Conservation (phyloP, 2,888 invertebrate species). For the Spisula subtruncata region DNA sequence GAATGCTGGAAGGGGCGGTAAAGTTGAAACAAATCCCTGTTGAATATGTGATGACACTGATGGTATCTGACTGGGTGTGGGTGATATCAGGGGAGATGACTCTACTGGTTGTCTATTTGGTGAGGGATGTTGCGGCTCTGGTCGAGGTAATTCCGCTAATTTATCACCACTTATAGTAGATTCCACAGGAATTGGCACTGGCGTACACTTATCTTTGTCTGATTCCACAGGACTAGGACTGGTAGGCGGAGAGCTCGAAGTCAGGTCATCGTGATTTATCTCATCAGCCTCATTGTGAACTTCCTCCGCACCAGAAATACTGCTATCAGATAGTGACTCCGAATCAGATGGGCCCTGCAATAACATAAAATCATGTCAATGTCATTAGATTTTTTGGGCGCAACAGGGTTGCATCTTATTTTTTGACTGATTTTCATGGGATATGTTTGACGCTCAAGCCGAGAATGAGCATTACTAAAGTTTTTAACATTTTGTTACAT, state of each 20-base stretch:
- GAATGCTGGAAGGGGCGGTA: constrained; percentile 75
- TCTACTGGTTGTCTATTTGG: constrained; percentile 65
- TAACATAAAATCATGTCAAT: background rate
- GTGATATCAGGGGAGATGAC: constrained; percentile 61
- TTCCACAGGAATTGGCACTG: constrained; percentile 68
- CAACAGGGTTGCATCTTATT: too few species aligned
- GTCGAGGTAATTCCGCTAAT: constrained; percentile 64
- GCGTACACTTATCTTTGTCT: constrained; percentile 71
- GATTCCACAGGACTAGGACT: constrained; percentile 84
- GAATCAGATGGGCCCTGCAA: constrained; percentile 85
- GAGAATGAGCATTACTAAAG: too few species aligned
- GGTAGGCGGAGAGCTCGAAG: constrained; percentile 83
- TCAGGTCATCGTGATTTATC: constrained; percentile 86
- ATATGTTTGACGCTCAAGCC: too few species aligned
- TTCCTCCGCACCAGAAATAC: constrained; percentile 85
- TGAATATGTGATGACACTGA: constrained; percentile 57
- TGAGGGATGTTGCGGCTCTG: constrained; percentile 70
- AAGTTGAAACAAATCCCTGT: constrained; percentile 75
- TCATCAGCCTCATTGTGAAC: constrained; percentile 86
- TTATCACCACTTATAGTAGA: constrained; percentile 59
- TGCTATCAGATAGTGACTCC: constrained; percentile 86
- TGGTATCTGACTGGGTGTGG: constrained; percentile 63
- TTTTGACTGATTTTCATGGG: too few species aligned
- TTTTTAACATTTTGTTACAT: too few species aligned
- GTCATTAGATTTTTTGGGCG: too few species aligned